Evolutionary conservation across 2,113 vertebrate genomes (phyloP), one percentile per base, ranked within the genome.

Genomic region (Macheiramphus alcinus): DNA sequence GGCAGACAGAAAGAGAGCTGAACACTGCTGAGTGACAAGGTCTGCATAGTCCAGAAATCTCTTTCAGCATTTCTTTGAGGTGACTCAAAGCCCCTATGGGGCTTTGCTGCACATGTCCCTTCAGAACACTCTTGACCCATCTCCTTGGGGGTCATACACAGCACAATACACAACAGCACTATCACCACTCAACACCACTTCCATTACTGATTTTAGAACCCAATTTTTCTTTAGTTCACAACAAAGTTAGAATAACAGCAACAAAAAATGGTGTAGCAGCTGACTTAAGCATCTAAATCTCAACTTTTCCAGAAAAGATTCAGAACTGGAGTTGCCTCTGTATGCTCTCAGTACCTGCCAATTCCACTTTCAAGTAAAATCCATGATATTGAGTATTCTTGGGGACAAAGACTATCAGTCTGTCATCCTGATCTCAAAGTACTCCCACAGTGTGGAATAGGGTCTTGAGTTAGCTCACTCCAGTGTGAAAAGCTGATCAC

Each of bases 71-170:
- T 75, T 40, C 38, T 52, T 11, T 19, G 40, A 32, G 66, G 9
- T 43, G 50, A 85, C 17, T 31, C 27, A 18, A 47, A 58, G 27
- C 13, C 59, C 19, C 55, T 3, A 2, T 0, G 0, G 12, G 42
- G 26, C 43, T 61, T n/a, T 72, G 47, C 67, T 14, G 8, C 9
- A 40, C 22, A 6, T 13, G 6, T 17, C 32, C 65, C 43, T 62
- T 34, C 13, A 42, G 56, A 74, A 15, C 1, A 6, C 3, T 50
- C 45, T 17, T 26, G 66, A 22, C 75, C 32, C 18, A 18, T 50
- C 13, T n/a, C 55, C 43, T 3, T 13, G 1, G 12, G n/a, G 5
- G 27, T 21, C 0, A 0, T 11, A n/a, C 19, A 11, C 20, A 80
- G 53, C 48, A 14, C 26, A 13, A 58, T 1, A 38, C 23, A 10